A percentile compares a stretch with the other conserved stretches of the same genome.
Evolutionary conservation across 2,797 vertebrate genomes (phyloP).

Genomic region (Enteromius argenteus): DNA sequence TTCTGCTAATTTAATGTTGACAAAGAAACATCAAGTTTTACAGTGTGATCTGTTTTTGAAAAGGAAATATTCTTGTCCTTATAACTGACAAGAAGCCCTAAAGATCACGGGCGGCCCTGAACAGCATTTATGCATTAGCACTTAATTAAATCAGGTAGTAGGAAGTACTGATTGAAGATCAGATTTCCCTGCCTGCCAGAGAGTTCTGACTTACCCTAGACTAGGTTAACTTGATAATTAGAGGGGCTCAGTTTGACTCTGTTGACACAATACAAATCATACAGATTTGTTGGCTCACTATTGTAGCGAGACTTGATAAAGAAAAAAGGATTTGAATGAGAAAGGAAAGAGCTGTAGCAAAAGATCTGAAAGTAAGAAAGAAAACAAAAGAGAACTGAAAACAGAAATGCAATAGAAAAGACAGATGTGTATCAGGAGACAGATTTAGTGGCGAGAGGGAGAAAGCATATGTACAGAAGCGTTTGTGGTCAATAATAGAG

Average conservation of each 20-base stretch:
- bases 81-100: conserved; percentile 13
- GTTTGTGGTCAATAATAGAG: conserved; percentile 77
- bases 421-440: conserved; percentile 51
- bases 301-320: neutral
- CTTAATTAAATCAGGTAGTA: conserved; percentile 52
- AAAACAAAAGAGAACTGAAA: conserved; percentile 7
- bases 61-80: conserved; percentile 14
- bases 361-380: neutral
- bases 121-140: conserved; percentile 50
- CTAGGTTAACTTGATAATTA: conserved; percentile 7
- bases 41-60: neutral
- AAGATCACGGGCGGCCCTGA: conserved; percentile 25
- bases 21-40: neutral
- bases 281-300: neutral
- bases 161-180: conserved; percentile 44
- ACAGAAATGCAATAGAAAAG: conserved; percentile 10
- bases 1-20: neutral
- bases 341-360: neutral
- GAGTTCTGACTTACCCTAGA: conserved; percentile 2
- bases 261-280: neutral
- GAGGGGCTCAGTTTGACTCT: conserved; percentile 18
- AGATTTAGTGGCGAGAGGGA: conserved; percentile 57
- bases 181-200: conserved; percentile 29
- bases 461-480: conserved; percentile 75
- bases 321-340: neutral